These are phyloP conservation scores for Anorthoa munda DNA, from an alignment of 2,888 invertebrate genomes.

Conservation along the genomic window DNA sequence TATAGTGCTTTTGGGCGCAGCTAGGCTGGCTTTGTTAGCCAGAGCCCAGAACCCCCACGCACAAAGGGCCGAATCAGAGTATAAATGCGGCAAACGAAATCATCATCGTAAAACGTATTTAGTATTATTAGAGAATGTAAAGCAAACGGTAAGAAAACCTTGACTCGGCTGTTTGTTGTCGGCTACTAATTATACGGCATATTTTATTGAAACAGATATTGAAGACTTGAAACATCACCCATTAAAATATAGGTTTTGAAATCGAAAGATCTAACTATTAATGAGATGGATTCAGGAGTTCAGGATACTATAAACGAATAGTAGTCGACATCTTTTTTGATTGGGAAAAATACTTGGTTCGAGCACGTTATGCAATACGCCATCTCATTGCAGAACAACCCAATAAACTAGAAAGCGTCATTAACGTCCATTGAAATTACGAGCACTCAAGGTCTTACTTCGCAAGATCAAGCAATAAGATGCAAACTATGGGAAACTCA, in stretches of 20 bases:
- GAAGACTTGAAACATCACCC: neutral
- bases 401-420: conserved; percentile 64
- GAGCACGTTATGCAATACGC: conserved; percentile 35
- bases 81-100: too few relatives aligned
- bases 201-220: neutral
- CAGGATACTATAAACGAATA: neutral
- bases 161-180: neutral
- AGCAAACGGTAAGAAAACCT: neutral
- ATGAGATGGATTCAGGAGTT: neutral
- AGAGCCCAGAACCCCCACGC: too few relatives aligned
- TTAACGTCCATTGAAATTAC: conserved; percentile 62
- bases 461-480: conserved; percentile 67
- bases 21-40: too few relatives aligned
- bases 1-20: too few relatives aligned
- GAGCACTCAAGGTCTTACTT: conserved; percentile 68
- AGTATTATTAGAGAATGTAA: neutral
- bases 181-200: neutral
- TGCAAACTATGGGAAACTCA: conserved; percentile 70
- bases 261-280: neutral
- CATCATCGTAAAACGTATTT: too few relatives aligned
- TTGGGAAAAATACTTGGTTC: conserved; percentile 14
- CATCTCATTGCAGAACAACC: conserved; percentile 50
- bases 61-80: too few relatives aligned
- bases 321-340: neutral
- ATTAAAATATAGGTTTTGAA: conserved; percentile 10